These are phyloP conservation scores for Dufourea novaeangliae DNA, from an alignment of 1,140 invertebrate species.

Conservation along the genomic window DNA sequence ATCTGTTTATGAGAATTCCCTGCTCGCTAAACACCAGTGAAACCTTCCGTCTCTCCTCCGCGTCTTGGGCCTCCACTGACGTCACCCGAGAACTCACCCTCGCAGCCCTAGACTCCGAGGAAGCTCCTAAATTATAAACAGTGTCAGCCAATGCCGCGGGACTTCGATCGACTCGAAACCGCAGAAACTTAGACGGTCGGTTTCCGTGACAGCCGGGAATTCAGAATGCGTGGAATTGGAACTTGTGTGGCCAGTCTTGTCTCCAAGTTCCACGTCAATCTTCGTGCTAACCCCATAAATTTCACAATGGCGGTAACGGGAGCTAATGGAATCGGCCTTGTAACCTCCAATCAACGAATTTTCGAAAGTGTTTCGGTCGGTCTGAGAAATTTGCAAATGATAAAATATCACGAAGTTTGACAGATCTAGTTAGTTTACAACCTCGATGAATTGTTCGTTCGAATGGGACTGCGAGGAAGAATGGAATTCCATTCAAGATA, in stretches of 20 bases:
- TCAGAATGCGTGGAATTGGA: background rate
- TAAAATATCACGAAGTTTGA: background rate
- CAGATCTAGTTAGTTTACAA: background rate
- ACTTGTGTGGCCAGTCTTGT: constrained; percentile 17
- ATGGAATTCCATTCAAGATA: constrained; percentile 1
- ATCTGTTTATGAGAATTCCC: background rate
- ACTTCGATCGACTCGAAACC: constrained; percentile 58
- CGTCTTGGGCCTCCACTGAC: background rate
- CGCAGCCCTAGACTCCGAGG: constrained; percentile 35
- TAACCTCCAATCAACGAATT: background rate
- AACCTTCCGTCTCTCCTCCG: background rate
- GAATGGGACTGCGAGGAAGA: background rate
- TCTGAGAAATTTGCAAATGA: background rate
- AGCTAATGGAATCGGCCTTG: background rate
- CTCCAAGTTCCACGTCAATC: constrained; percentile 15
- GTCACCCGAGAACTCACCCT: constrained; percentile 29
- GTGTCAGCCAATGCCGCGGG: constrained; percentile 54
- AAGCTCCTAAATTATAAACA: constrained; percentile 75
- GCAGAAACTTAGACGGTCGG: constrained; percentile 51
- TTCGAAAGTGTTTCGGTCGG: too few species aligned
- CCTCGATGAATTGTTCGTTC: background rate
- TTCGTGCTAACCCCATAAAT: constrained; percentile 18
- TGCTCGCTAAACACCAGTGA: background rate
- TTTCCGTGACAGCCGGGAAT: background rate
- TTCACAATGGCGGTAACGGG: constrained; percentile 25